phyloP scores from a whole-genome alignment of 2,797 vertebrate species.

The Hyperoplus lanceolatus region DNA sequence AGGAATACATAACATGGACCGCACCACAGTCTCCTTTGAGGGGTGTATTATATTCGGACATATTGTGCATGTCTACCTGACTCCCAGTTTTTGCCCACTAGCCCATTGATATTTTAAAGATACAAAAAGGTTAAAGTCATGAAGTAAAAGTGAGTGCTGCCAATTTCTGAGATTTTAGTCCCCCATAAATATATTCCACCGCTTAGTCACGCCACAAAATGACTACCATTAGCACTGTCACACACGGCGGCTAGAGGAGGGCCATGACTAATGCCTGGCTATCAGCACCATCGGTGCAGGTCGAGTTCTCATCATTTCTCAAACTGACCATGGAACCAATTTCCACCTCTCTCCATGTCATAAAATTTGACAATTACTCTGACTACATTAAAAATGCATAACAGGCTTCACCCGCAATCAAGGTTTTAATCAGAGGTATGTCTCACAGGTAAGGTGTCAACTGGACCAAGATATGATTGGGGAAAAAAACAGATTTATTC shows the following conservation, averaged over 20 bases:
- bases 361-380: constrained; percentile 94
- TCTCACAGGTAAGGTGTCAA: constrained; percentile 87
- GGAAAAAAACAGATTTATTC: constrained; percentile 86
- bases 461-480: constrained; percentile 85
- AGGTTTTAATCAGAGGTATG: constrained; percentile 89
- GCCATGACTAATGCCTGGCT: constrained; percentile 93
- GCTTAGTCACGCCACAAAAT: constrained; percentile 92
- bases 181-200: constrained; percentile 89
- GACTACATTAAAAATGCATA: constrained; percentile 97
- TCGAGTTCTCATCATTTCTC: constrained; percentile 93
- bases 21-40: constrained; percentile 41
- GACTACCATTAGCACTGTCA: constrained; percentile 95
- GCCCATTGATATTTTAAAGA: constrained; percentile 62
- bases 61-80: constrained; percentile 8
- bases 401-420: constrained; percentile 88
- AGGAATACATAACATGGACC: constrained; percentile 9
- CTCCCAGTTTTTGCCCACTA: constrained; percentile 47
- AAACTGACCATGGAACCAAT: constrained; percentile 96
- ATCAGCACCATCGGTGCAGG: constrained; percentile 88
- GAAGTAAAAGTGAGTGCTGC: constrained; percentile 76
- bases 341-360: constrained; percentile 91
- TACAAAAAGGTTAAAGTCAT: constrained; percentile 64
- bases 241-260: constrained; percentile 86
- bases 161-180: constrained; percentile 88
- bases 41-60: constrained; percentile 21